Evolutionary conservation across 2,888 invertebrate species (phyloP), one percentile per base, ranked within the genome.

Genomic region (Limnephilus marmoratus): DNA sequence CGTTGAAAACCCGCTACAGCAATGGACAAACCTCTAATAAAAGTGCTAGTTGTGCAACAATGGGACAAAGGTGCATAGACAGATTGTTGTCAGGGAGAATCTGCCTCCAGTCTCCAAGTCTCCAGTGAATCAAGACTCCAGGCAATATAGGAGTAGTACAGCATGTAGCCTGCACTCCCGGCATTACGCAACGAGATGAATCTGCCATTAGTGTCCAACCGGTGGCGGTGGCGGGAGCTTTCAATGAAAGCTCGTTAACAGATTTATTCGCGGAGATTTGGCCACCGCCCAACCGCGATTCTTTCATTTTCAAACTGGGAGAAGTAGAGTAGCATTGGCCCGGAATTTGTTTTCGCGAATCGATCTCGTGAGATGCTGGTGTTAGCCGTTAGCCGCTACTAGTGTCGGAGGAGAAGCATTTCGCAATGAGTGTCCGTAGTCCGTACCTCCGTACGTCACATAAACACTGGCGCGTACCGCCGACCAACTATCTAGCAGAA

Each of bases 241-340:
- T 90, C 90, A 87, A 91, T 90, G 85, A 90, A 90, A 92, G 85
- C 93, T 92, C 88, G 93, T 93, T 93, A 93, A 93, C 93, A 81
- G 93, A 91, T 92, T 92, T 91, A 92, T 91, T 89, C 93, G 90
- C 91, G 89, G 81, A 90, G 49, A 86, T 83, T 93, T 93, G 93
- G 93, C 92, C 90, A 34, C 87, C 34, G 90, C 53, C 92, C 92
- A 92, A 87, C 49, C 90, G 45, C 31, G 92, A 86, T 92, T 92
- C 90, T 91, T 92, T 91, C 82, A 53, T 91, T 91, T 91, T 86
- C 90, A 90, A 91, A 91, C 80, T 89, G 68, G 45, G 90, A 82
- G 85, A 90, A 91, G 68, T 49, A n/a, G n/a, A n/a, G 53, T 82
- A 91, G 34, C 91, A 85, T 83, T 49, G 89, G 87, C 45, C 87